These are phyloP conservation scores for Trimorus sp. DNA, from an alignment of 2,888 invertebrate genomes.

Conservation along the genomic window DNA sequence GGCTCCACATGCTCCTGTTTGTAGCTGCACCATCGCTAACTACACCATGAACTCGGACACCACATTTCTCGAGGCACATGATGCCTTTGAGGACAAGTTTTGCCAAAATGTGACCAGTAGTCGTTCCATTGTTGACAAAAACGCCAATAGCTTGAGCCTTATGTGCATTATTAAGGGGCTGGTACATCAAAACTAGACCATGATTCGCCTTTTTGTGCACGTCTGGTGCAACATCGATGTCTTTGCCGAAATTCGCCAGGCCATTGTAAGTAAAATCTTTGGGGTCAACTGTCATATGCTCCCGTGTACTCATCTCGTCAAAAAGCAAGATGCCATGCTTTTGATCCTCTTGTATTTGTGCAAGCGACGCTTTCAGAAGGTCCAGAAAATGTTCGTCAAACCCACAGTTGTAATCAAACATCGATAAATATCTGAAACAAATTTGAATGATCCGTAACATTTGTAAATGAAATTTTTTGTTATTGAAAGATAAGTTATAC, in stretches of 20 bases:
- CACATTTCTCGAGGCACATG: conserved; percentile 2
- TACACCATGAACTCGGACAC: not conserved
- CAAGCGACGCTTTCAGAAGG: not conserved
- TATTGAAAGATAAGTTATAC: too few species aligned
- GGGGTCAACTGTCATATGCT: not conserved
- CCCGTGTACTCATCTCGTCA: conserved; percentile 6
- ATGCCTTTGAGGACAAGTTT: conserved; percentile 8
- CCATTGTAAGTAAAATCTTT: conserved; percentile 2
- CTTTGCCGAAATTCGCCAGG: conserved; percentile 10
- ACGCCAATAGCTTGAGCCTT: conserved; percentile 16
- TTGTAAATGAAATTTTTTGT: too few species aligned
- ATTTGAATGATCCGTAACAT: too few species aligned
- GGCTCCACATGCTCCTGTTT: conserved; percentile 8
- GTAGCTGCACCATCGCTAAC: conserved; percentile 6
- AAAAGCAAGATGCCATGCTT: conserved; percentile 12
- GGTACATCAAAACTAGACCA: conserved; percentile 15
- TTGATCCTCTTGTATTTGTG: not conserved
- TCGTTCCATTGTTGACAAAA: not conserved
- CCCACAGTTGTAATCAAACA: conserved; percentile 8
- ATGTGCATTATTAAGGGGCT: conserved; percentile 1
- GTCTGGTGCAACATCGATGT: not conserved
- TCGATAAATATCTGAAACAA: conserved; percentile 7
- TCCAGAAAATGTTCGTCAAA: conserved; percentile 14
- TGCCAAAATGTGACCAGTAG: not conserved
- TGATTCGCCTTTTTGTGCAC: conserved; percentile 5